Percentiles rank a stretch among this genome's conserved stretches.
These are phyloP conservation scores for Musca domestica DNA, from an alignment of 1,140 invertebrate species.

Conservation along the genomic window DNA sequence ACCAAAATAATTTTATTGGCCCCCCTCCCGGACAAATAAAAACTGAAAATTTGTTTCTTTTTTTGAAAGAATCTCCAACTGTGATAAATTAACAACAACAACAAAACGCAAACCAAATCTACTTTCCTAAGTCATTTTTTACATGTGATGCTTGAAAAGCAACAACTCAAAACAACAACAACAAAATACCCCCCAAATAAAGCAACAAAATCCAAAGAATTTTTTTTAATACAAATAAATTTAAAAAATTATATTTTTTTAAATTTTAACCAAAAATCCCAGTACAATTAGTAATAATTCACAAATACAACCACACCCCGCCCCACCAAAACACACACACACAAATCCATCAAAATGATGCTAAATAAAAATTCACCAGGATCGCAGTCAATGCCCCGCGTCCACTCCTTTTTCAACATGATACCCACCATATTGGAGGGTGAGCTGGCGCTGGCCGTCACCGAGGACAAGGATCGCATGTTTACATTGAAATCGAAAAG, in stretches of 20 bases:
- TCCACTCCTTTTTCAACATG: constrained; percentile 52
- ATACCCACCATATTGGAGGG: constrained; percentile 50
- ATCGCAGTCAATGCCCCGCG: constrained; percentile 49
- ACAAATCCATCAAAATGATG: constrained; percentile 39
- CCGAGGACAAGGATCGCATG: constrained; percentile 49
- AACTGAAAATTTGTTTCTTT: neutral
- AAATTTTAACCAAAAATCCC: neutral
- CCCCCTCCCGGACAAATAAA: too few species aligned
- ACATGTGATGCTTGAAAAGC: constrained; percentile 18
- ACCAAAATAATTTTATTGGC: neutral
- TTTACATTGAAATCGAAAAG: constrained; percentile 51
- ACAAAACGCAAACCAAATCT: neutral
- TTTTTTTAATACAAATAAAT: neutral
- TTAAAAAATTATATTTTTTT: neutral
- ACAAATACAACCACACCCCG: neutral
- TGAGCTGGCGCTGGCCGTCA: constrained; percentile 46
- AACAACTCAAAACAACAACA: neutral
- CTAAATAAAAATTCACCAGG: constrained; percentile 47
- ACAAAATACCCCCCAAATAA: neutral
- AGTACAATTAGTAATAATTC: neutral
- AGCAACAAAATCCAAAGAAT: constrained; percentile 11
- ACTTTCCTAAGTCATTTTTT: too few species aligned
- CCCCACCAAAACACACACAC: neutral
- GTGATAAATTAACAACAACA: constrained; percentile 1
- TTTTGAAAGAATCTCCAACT: constrained; percentile 7